Evolutionary conservation across 1,140 invertebrate species (phyloP).

Genomic region (Aphidius ervi): DNA sequence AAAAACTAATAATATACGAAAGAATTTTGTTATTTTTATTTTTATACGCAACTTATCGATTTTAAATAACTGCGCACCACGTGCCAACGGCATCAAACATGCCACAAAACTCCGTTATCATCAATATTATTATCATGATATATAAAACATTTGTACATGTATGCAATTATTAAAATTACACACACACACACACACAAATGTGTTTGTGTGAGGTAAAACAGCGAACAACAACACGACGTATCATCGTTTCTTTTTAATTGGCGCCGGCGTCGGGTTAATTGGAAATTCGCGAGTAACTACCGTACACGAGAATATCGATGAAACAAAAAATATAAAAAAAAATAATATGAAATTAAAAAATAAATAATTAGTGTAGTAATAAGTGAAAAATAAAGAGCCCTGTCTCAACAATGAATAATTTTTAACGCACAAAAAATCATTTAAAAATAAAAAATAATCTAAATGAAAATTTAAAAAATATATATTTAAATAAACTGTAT

Average conservation of each 20-base stretch:
- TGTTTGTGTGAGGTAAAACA: neutral
- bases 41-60: too few relatives aligned
- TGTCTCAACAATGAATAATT: conserved; percentile 17
- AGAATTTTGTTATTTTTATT: too few relatives aligned
- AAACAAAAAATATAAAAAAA: too few relatives aligned
- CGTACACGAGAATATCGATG: conserved; percentile 18
- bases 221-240: conserved; percentile 9
- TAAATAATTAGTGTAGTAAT: conserved; percentile 2
- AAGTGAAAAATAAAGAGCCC: conserved; percentile 1
- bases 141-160: too few relatives aligned
- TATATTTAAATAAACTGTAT: conserved; percentile 2
- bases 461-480: neutral
- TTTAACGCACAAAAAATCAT: conserved; percentile 14
- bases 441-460: neutral
- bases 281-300: conserved; percentile 22
- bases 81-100: too few relatives aligned
- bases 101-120: too few relatives aligned
- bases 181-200: too few relatives aligned
- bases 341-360: neutral
- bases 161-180: too few relatives aligned
- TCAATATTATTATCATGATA: too few relatives aligned
- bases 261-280: conserved; percentile 21
- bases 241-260: conserved; percentile 21
- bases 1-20: too few relatives aligned
- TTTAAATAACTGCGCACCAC: too few relatives aligned